Evolutionary conservation across 2,797 vertebrate genomes (phyloP), one percentile per base, ranked within the genome.

Genomic region (Leucoraja ocellata): DNA sequence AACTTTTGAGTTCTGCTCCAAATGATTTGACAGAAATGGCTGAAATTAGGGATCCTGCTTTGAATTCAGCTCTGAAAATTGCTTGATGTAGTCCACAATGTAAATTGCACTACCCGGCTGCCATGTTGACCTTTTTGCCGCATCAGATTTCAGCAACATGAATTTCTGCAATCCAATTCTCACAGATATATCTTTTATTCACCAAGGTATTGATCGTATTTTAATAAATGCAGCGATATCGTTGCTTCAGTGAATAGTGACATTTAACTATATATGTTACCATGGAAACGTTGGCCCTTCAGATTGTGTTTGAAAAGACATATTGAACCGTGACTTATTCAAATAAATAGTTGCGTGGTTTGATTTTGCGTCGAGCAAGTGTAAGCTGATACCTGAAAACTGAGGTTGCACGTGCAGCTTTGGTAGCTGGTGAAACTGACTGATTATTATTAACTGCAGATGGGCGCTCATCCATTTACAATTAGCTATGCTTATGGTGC

Each of bases 381-480:
- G 65, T 76, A 73, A 92, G 36, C 90, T 76, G 90, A 92, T 71
- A 74, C 90, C 90, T 73, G 90, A 28, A 71, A 46, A 74, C 25
- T 92, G 90, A n/a, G 39, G 46, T 92, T 76, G 90, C 90, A 92
- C 39, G 71, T 92, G 90, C 14, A 76, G 25, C 36, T 25, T 73
- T 92, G 90, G 68, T 88, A 76, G 68, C 71, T 28, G 71, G 68
- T 92, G 68, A 92, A 92, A 92, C 65, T 76, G 90, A 73, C 71
- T 92, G 90, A 76, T 74, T 92, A 46, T 92, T 92, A 92, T 92
- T 92, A 92, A 54, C 90, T 92, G 90, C 90, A 92, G 90, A 92
- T 76, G 90, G 90, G 36, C 73, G 39, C 71, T 92, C 73, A 74
- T 74, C 90, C 90, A 92, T 76, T 92, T 92, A 74, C 71, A 92